These are phyloP conservation scores for Malacoraja senta DNA, from an alignment of 2,797 vertebrate genomes.

Conservation along the genomic window DNA sequence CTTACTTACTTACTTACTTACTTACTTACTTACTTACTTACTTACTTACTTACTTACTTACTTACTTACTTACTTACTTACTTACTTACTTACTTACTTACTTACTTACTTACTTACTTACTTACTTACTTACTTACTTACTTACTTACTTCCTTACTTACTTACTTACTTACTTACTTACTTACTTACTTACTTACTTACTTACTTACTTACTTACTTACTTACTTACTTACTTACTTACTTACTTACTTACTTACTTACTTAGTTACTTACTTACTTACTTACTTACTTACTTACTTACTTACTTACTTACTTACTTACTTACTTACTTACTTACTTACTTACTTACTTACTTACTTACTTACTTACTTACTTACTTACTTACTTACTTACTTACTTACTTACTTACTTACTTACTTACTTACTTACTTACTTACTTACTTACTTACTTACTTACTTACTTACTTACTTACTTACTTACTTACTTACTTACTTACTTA, in stretches of 20 bases:
- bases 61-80: neutral
- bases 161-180: neutral
- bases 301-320: neutral
- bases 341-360: neutral
- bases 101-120: too few relatives aligned
- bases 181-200: neutral
- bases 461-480: neutral
- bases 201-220: neutral
- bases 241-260: neutral
- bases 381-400: neutral
- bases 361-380: neutral
- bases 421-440: neutral
- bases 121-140: neutral
- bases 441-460: neutral
- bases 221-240: neutral
- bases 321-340: neutral
- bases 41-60: neutral
- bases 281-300: neutral
- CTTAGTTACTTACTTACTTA: neutral
- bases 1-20: neutral
- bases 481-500: neutral
- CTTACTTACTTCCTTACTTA: too few relatives aligned
- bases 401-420: neutral
- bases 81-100: too few relatives aligned
- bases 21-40: neutral